Evolutionary conservation across 2,888 invertebrate species (phyloP).

Genomic region (Silvanus unidentatus): DNA sequence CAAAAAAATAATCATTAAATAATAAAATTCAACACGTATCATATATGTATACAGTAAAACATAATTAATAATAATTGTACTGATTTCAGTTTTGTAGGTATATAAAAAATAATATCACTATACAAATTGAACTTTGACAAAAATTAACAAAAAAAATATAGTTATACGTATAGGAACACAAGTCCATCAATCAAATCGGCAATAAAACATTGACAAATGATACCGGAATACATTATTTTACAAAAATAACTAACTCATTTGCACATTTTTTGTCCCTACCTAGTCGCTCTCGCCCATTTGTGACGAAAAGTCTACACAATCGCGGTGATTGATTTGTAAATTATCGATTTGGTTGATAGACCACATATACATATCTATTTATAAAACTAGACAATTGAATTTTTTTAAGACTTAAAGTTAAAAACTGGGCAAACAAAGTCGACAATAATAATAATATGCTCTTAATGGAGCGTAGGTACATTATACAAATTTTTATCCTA

Average conservation of each 20-base stretch:
- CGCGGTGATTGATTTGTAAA: too few relatives aligned
- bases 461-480: conserved; percentile 28
- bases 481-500: conserved; percentile 33
- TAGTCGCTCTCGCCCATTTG: too few relatives aligned
- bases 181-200: neutral
- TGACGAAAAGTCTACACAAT: too few relatives aligned
- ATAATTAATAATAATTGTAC: conserved; percentile 17
- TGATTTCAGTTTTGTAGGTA: conserved; percentile 17
- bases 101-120: conserved; percentile 38
- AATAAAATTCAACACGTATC: conserved; percentile 6
- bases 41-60: too few relatives aligned
- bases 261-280: too few relatives aligned
- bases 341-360: neutral
- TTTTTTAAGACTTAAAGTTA: neutral
- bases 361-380: neutral
- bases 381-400: neutral
- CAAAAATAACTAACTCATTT: neutral
- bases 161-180: conserved; percentile 1
- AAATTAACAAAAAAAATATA: neutral
- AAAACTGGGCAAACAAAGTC: neutral
- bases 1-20: conserved; percentile 13
- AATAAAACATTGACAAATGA: too few relatives aligned
- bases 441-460: neutral
- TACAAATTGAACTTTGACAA: conserved; percentile 21
- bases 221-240: too few relatives aligned